A percentile compares a stretch with the other conserved stretches of the same genome.
Evolutionary conservation across 2,797 vertebrate species (phyloP).

Genomic region (Acipenser transmontanus): DNA sequence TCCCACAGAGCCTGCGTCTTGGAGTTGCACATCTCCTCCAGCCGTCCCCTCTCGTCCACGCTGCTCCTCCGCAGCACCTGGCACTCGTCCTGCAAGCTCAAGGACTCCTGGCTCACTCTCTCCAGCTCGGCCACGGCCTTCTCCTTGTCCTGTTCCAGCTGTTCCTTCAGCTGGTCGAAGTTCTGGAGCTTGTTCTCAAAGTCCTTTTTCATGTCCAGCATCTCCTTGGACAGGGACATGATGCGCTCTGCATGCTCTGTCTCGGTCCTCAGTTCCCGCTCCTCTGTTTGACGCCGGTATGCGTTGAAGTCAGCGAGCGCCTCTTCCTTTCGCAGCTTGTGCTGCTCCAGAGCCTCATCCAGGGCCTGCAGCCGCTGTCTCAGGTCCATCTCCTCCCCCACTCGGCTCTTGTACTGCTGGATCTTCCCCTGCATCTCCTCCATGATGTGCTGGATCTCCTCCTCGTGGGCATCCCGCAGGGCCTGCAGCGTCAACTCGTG

Average conservation of each 20-base stretch:
- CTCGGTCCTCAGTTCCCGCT: conserved; percentile 53
- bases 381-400: conserved; percentile 57
- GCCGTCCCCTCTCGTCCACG: conserved; percentile 40
- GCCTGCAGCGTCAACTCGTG: conserved; percentile 74
- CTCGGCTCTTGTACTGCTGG: conserved; percentile 43
- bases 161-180: conserved; percentile 26
- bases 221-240: conserved; percentile 43
- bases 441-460: conserved; percentile 72
- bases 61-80: conserved; percentile 45
- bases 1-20: conserved; percentile 50
- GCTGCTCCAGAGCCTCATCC: conserved; percentile 77
- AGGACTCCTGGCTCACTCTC: conserved; percentile 48
- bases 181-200: conserved; percentile 59
- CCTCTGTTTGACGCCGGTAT: conserved; percentile 58
- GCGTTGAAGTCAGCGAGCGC: conserved; percentile 50
- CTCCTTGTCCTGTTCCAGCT: conserved; percentile 49
- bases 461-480: conserved; percentile 69
- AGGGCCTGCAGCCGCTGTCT: conserved; percentile 73
- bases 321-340: conserved; percentile 71
- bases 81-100: conserved; percentile 47
- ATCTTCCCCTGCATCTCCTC: conserved; percentile 63
- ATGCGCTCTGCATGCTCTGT: conserved; percentile 22
- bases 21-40: conserved; percentile 38
- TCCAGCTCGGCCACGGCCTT: conserved; percentile 50
- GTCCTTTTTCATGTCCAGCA: conserved; percentile 52